Evolutionary conservation across 2,888 invertebrate genomes (phyloP).

Genomic region (Julus scanicus): DNA sequence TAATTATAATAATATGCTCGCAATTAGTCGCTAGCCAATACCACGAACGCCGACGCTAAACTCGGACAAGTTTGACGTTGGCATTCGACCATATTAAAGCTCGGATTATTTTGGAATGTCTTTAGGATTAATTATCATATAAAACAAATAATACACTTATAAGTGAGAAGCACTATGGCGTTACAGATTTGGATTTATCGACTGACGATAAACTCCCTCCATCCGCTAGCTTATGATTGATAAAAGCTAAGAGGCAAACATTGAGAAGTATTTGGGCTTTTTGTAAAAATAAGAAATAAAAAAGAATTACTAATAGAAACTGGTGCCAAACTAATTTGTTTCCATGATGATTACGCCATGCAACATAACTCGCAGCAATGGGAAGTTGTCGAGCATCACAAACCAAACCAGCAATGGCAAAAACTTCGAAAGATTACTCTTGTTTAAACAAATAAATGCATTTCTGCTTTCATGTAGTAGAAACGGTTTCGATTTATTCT

Average conservation of each 20-base stretch:
- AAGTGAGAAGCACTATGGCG: background rate
- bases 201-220: background rate
- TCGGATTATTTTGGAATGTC: slow-evolving; percentile 37
- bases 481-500: no score
- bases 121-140: slow-evolving; percentile 29
- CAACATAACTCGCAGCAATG: background rate
- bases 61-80: background rate
- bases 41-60: background rate
- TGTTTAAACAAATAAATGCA: no score
- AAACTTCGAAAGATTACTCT: background rate
- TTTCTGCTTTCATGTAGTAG: no score
- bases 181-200: background rate
- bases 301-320: background rate
- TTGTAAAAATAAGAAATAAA: background rate
- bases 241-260: background rate
- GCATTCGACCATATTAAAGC: background rate
- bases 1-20: slow-evolving; percentile 20
- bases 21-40: slow-evolving; percentile 25
- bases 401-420: background rate
- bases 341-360: background rate
- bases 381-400: background rate
- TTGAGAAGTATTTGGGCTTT: background rate
- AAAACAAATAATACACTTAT: slow-evolving; percentile 40
- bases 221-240: background rate
- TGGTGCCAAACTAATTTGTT: background rate